Conservation (phyloP, 2,888 invertebrate genomes). For the Myopa testacea region DNA sequence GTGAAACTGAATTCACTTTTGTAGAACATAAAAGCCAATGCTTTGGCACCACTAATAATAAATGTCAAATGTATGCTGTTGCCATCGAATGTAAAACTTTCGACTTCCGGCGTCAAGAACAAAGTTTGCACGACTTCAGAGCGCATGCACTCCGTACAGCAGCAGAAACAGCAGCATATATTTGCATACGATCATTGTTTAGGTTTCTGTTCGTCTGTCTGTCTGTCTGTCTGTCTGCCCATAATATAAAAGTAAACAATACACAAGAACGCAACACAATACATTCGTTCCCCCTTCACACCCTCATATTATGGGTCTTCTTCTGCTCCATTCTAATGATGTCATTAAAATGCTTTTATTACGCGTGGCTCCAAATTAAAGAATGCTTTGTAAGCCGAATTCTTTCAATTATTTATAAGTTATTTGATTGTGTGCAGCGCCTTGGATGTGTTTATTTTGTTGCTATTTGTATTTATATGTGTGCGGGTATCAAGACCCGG, state of each 20-base stretch:
- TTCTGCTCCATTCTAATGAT: background rate
- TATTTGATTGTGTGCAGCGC: background rate
- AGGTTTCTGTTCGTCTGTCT: background rate
- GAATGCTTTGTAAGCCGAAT: background rate
- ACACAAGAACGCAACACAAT: no score
- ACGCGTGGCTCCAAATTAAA: constrained; percentile 1
- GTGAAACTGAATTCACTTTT: no score
- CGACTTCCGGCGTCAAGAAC: background rate
- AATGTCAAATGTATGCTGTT: background rate
- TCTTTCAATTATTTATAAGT: constrained; percentile 12
- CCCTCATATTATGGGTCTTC: background rate
- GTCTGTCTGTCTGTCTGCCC: background rate
- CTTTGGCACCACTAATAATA: background rate
- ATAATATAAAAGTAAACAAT: background rate
- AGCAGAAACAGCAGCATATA: background rate
- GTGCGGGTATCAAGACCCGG: background rate
- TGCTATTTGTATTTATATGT: background rate
- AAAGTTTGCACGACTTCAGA: background rate
- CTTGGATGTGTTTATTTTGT: background rate
- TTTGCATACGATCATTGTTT: background rate
- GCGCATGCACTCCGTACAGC: background rate
- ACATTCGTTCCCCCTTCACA: background rate
- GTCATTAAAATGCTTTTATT: constrained; percentile 14
- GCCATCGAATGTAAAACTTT: background rate
- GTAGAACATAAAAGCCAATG: no score